These are phyloP conservation scores for Eublepharis macularius DNA, from an alignment of 2,113 vertebrate species.

Conservation along the genomic window DNA sequence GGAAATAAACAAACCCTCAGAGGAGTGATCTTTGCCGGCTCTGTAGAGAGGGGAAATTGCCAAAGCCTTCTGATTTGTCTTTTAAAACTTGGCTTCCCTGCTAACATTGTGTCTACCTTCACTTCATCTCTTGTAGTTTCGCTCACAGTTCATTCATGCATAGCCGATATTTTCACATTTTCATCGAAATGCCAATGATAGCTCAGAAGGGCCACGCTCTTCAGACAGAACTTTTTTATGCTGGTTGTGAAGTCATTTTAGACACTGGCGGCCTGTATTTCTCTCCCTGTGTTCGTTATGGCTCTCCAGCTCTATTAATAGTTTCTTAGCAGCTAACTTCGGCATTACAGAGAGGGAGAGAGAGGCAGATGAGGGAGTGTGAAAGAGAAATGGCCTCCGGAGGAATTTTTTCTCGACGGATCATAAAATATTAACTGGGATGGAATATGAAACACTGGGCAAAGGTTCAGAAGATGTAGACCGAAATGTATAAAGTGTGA, in stretches of 20 bases:
- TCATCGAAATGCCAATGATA: neutral
- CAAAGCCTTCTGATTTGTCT: no score
- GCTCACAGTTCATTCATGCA: no score
- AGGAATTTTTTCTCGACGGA: conserved; percentile 35
- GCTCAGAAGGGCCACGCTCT: conserved; percentile 53
- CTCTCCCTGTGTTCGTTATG: conserved; percentile 44
- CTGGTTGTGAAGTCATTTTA: conserved; percentile 48
- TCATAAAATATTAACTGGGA: conserved; percentile 50
- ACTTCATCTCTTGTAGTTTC: no score
- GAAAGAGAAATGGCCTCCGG: conserved; percentile 28
- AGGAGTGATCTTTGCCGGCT: no score
- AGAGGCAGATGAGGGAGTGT: neutral
- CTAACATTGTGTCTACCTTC: no score
- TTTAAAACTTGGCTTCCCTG: no score
- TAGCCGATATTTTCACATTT: no score
- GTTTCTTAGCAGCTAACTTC: conserved; percentile 43
- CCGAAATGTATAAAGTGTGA: conserved; percentile 33
- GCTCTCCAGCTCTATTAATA: conserved; percentile 27
- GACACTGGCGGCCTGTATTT: conserved; percentile 42
- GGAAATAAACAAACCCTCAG: no score
- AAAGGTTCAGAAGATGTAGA: conserved; percentile 24
- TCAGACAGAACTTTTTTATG: conserved; percentile 41
- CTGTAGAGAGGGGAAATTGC: no score
- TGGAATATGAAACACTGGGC: conserved; percentile 42
- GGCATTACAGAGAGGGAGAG: neutral